Evolutionary conservation across 2,888 invertebrate genomes (phyloP).

Genomic region (Helleia helle): DNA sequence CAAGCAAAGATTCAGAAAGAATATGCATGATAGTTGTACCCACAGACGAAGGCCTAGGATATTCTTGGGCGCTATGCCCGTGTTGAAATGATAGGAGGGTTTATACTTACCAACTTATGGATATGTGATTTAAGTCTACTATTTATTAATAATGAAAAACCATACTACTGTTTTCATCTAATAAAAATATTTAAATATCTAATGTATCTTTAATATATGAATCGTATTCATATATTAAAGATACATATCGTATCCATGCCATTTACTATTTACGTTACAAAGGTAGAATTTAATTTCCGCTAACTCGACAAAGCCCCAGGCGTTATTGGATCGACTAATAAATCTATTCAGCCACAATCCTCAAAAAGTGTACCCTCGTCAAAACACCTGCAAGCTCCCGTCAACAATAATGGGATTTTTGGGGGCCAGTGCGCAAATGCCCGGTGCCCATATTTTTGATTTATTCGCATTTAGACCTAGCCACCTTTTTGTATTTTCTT

Average conservation of each 20-base stretch:
- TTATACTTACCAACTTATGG: no score
- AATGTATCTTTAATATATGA: no score
- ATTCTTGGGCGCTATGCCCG: no score
- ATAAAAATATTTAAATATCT: background rate
- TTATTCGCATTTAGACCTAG: background rate
- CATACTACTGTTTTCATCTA: background rate
- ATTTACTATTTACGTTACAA: background rate
- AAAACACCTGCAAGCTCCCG: slow-evolving; percentile 38
- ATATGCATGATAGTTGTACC: no score
- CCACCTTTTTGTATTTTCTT: no score
- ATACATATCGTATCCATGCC: no score
- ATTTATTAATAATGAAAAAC: no score
- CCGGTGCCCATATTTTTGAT: background rate
- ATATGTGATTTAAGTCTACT: no score
- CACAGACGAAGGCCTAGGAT: no score
- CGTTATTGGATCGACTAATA: background rate
- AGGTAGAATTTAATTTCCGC: slow-evolving; percentile 5
- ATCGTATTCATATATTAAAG: no score
- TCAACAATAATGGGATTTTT: slow-evolving; percentile 36
- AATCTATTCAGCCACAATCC: slow-evolving; percentile 5
- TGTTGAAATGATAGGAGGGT: no score
- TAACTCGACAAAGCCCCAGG: background rate
- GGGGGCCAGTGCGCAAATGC: slow-evolving; percentile 25
- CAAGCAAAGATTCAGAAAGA: no score
- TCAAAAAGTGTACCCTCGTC: slow-evolving; percentile 37